phyloP scores from a whole-genome alignment of 2,113 vertebrate genomes.

The Poeciliopsis retropinna region DNA sequence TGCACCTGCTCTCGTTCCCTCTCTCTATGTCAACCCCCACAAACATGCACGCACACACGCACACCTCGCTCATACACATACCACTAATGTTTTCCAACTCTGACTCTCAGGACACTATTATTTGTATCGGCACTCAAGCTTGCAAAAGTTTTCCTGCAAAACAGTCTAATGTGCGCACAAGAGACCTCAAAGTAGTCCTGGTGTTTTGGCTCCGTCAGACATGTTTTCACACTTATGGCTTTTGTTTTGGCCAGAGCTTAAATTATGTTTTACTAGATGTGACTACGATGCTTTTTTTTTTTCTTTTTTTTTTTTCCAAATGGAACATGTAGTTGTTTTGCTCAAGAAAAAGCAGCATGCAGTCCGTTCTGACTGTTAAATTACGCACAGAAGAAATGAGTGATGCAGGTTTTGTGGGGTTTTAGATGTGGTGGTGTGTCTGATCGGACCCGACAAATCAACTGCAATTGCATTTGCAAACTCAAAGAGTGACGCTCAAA shows the following conservation, averaged over 20 bases:
- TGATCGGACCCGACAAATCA: conserved; percentile 48
- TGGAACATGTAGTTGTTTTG: conserved; percentile 18
- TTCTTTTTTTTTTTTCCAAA: not conserved
- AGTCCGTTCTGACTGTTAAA: conserved; percentile 20
- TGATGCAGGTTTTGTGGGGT: conserved; percentile 1
- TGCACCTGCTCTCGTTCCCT: conserved; percentile 71
- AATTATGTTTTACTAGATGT: conserved; percentile 8
- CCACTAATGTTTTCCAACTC: not conserved
- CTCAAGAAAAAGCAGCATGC: not conserved
- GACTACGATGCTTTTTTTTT: conserved; percentile 1
- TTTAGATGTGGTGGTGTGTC: conserved; percentile 35
- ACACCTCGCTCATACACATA: conserved; percentile 1
- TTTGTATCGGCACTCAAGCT: conserved; percentile 34
- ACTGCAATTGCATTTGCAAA: conserved; percentile 41
- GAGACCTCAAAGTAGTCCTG: conserved; percentile 19
- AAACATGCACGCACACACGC: conserved; percentile 2
- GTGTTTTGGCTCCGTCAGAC: not conserved
- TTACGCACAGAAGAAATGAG: conserved; percentile 33
- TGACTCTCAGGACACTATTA: conserved; percentile 19
- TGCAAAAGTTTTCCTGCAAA: not conserved
- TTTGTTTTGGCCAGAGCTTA: conserved; percentile 31
- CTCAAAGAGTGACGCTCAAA: conserved; percentile 10
- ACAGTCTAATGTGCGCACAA: conserved; percentile 7
- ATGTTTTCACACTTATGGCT: conserved; percentile 30
- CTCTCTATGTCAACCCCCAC: conserved; percentile 37